Evolutionary conservation across 2,797 vertebrate genomes (phyloP).

Genomic region (Eptatretus atami): DNA sequence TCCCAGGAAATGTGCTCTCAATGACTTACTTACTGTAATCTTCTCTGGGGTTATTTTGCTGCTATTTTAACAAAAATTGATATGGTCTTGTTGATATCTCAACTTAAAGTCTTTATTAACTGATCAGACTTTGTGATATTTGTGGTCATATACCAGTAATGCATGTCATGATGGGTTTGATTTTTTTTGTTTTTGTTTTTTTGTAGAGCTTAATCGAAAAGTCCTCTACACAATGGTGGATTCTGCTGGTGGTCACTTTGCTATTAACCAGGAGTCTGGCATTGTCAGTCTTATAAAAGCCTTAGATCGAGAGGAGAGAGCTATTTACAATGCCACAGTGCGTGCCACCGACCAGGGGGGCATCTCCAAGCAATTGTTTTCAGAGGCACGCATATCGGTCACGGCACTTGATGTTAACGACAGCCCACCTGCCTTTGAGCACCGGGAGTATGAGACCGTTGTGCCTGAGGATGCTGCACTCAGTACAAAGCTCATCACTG

Average conservation of each 20-base stretch:
- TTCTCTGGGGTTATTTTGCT: no score
- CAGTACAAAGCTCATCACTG: conserved; percentile 44
- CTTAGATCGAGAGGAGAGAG: conserved; percentile 45
- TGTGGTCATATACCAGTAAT: no score
- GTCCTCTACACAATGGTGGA: conserved; percentile 38
- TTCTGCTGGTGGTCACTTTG: conserved; percentile 51
- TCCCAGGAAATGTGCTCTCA: no score
- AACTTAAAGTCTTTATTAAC: no score
- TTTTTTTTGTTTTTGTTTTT: no score
- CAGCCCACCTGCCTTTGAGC: conserved; percentile 77
- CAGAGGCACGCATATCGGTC: conserved; percentile 27
- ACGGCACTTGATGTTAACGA: conserved; percentile 88
- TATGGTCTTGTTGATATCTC: no score
- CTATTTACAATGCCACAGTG: conserved; percentile 31
- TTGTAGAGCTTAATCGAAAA: conserved; percentile 36
- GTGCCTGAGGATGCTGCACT: conserved; percentile 33
- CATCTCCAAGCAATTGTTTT: conserved; percentile 29
- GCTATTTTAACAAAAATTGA: no score
- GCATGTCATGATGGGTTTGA: no score
- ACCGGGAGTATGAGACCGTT: conserved; percentile 41
- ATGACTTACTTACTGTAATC: no score
- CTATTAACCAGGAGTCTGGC: conserved; percentile 44
- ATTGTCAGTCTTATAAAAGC: conserved; percentile 37
- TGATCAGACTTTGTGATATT: no score
- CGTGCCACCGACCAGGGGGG: conserved; percentile 40